Conservation (phyloP, 2,888 invertebrate genomes). For the Protophormia terraenovae region DNA sequence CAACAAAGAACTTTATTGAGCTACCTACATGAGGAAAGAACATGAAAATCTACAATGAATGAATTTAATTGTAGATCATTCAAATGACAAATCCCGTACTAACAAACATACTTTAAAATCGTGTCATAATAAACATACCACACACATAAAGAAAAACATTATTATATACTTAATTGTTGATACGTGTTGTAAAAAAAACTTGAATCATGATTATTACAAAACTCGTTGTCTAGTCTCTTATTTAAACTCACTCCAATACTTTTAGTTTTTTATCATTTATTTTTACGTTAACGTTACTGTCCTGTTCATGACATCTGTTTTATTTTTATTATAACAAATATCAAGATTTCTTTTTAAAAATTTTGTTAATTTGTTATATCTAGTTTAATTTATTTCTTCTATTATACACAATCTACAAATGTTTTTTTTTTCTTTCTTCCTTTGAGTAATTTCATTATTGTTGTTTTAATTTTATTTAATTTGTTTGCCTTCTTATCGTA, state of each 20-base stretch:
- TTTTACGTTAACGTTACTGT: background rate
- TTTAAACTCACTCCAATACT: background rate
- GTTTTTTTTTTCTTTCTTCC: background rate
- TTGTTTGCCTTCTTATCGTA: conserved; percentile 15
- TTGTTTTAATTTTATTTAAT: background rate
- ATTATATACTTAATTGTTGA: conserved; percentile 39
- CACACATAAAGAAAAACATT: background rate
- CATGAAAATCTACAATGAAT: too few species aligned
- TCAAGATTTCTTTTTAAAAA: background rate
- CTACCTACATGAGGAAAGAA: too few species aligned
- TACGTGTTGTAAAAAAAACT: conserved; percentile 30
- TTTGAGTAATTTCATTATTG: background rate
- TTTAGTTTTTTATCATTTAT: background rate
- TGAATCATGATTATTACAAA: conserved; percentile 17
- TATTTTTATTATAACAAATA: background rate
- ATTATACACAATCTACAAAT: too few species aligned
- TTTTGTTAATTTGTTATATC: conserved; percentile 50
- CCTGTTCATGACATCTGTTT: conserved; percentile 24
- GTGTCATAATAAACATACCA: conserved; percentile 13
- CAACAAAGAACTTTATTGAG: too few species aligned
- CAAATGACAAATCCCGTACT: background rate
- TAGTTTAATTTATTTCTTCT: too few species aligned
- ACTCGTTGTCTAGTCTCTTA: background rate
- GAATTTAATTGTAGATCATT: background rate
- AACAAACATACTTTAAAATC: background rate